A percentile compares a stretch with the other conserved stretches of the same genome.
phyloP scores from a whole-genome alignment of 2,888 invertebrate species.

The Mythimna loreyi region DNA sequence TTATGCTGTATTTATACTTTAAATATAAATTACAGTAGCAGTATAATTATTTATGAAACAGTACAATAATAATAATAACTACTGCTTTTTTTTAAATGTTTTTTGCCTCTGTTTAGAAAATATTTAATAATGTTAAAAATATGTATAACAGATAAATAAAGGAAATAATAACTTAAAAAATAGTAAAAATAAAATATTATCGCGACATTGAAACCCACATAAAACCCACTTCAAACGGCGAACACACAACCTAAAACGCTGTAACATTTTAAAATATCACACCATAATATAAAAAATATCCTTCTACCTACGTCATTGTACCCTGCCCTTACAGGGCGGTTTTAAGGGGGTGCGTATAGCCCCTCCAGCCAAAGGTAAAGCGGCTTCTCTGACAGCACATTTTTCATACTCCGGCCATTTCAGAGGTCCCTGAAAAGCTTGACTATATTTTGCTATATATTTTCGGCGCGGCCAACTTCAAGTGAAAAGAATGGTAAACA shows the following conservation, averaged over 20 bases:
- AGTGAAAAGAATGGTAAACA: conserved; percentile 29
- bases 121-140: too few relatives aligned
- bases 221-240: background rate
- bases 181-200: background rate
- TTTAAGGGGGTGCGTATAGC: conserved; percentile 24
- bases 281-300: conserved; percentile 34
- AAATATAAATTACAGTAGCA: background rate
- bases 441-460: conserved; percentile 64
- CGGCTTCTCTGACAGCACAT: conserved; percentile 73
- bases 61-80: too few relatives aligned
- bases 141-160: too few relatives aligned
- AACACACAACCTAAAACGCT: conserved; percentile 5
- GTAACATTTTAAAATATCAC: conserved; percentile 29
- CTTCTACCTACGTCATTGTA: conserved; percentile 20
- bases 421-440: conserved; percentile 59
- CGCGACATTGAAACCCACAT: background rate
- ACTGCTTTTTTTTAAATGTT: too few relatives aligned
- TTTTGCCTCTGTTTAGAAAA: too few relatives aligned
- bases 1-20: background rate
- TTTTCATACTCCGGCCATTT: conserved; percentile 74
- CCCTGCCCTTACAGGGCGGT: conserved; percentile 30
- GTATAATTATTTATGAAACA: too few relatives aligned
- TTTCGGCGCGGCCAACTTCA: conserved; percentile 32
- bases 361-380: conserved; percentile 62
- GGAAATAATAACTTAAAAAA: too few relatives aligned